Conservation (phyloP, 1,140 invertebrate species). For the Paraescarpia echinospica region DNA sequence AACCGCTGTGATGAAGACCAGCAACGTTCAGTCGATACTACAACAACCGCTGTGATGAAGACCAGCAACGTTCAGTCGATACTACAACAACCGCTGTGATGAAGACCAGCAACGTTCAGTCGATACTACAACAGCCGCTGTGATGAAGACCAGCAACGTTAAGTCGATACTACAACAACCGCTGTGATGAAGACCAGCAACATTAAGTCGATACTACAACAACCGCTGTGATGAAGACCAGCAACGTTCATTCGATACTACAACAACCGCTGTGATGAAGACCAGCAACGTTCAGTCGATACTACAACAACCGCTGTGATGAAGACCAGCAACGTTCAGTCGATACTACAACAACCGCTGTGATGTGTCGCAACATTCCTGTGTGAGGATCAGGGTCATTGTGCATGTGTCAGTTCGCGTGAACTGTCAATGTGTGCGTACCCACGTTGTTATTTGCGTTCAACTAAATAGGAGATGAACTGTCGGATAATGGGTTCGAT, state of each 20-base stretch:
- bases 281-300: conserved; percentile 35
- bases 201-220: conserved; percentile 32
- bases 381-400: background rate
- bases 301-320: conserved; percentile 36
- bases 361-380: conserved; percentile 22
- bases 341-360: conserved; percentile 37
- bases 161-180: conserved; percentile 34
- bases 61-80: conserved; percentile 35
- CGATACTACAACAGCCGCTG: conserved; percentile 37
- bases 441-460: background rate
- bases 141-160: conserved; percentile 35
- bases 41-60: conserved; percentile 35
- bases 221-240: conserved; percentile 37
- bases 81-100: conserved; percentile 36
- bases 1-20: conserved; percentile 37
- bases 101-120: conserved; percentile 33
- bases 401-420: background rate
- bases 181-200: conserved; percentile 37
- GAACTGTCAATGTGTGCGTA: background rate
- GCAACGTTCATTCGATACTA: conserved; percentile 35
- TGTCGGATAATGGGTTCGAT: background rate
- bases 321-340: too few relatives aligned
- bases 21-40: conserved; percentile 36
- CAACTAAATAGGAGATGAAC: background rate
- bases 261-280: conserved; percentile 35